Conservation (phyloP, 1,140 invertebrate genomes). For the Hypsibius dujardini region DNA sequence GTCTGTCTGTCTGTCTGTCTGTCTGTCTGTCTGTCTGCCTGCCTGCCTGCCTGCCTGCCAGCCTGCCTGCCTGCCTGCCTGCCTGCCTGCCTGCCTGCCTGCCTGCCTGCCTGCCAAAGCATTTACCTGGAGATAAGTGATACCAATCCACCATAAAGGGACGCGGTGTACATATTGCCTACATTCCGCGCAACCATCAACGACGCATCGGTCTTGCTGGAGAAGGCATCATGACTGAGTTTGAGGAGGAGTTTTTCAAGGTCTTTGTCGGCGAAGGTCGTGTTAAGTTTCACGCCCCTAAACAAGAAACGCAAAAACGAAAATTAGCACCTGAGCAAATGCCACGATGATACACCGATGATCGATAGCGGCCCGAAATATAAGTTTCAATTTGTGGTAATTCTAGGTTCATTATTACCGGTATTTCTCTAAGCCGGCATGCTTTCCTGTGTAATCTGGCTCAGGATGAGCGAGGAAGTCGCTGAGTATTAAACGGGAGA, state of each 20-base stretch:
- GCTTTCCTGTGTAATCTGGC: no score
- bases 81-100: no score
- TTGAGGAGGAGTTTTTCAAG: conserved; percentile 68
- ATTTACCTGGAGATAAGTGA: conserved; percentile 58
- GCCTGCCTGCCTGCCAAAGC: no score
- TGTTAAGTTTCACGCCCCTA: conserved; percentile 28
- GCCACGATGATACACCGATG: no score
- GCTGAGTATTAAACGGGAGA: conserved; percentile 67
- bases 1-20: no score
- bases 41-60: no score
- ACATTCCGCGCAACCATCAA: conserved; percentile 69
- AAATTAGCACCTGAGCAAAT: conserved; percentile 14
- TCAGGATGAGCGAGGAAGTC: conserved; percentile 43
- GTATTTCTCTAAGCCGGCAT: no score
- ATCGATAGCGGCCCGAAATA: no score
- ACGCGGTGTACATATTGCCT: conserved; percentile 98
- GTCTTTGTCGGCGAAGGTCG: conserved; percentile 75
- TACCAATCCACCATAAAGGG: conserved; percentile 75
- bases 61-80: no score
- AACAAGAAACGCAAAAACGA: conserved; percentile 24
- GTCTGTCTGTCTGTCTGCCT: no score
- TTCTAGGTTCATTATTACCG: no score
- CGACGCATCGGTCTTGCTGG: conserved; percentile 66
- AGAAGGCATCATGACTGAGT: conserved; percentile 52
- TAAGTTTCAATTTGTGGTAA: no score